Conservation (phyloP, 1,140 invertebrate genomes). For the Drosophila triauraria region DNA sequence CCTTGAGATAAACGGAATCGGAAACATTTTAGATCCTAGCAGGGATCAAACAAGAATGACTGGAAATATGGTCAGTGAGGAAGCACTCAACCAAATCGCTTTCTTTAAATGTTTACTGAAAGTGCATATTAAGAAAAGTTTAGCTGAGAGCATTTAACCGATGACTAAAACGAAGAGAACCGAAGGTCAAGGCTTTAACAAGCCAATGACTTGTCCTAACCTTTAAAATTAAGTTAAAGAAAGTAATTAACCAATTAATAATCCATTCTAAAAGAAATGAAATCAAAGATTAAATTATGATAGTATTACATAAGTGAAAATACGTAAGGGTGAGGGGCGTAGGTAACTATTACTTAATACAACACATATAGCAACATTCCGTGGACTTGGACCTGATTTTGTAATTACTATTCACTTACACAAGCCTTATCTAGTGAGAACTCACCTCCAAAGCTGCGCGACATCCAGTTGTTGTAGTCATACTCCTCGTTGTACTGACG, state of each 20-base stretch:
- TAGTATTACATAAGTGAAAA: neutral
- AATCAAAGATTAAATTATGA: neutral
- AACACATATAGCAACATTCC: neutral
- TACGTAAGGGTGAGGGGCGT: neutral
- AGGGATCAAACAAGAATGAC: too few species aligned
- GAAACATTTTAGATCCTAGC: too few species aligned
- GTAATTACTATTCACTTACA: neutral
- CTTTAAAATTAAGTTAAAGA: too few species aligned
- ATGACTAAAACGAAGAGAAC: too few species aligned
- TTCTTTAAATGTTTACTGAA: too few species aligned
- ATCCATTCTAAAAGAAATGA: neutral
- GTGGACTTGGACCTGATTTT: neutral
- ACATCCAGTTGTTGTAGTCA: slow-evolving; percentile 93
- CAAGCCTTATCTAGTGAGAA: neutral
- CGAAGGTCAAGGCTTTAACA: too few species aligned
- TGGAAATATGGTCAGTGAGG: too few species aligned
- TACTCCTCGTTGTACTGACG: slow-evolving; percentile 90
- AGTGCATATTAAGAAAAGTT: too few species aligned
- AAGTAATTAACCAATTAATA: neutral
- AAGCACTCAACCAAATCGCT: too few species aligned
- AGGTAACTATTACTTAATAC: too few species aligned
- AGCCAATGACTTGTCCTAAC: neutral
- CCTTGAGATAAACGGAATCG: too few species aligned
- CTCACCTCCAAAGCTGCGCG: slow-evolving; percentile 88
- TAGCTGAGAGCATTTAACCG: too few species aligned